A percentile compares a stretch with the other conserved stretches of the same genome.
These are phyloP conservation scores for Diceros bicornis DNA, from an alignment of 2,797 vertebrate species.

Conservation along the genomic window DNA sequence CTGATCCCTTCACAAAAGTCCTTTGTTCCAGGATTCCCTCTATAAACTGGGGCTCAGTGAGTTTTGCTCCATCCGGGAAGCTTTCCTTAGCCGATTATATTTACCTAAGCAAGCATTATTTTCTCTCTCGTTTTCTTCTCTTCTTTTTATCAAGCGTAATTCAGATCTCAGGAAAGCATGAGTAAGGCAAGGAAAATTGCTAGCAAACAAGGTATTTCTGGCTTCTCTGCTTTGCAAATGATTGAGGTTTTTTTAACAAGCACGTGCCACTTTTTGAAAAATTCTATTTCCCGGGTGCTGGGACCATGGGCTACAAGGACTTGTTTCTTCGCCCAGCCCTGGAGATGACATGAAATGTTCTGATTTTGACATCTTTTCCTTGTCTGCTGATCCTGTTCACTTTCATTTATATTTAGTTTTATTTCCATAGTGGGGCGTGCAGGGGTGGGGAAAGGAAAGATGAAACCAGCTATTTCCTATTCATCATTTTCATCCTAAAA, in stretches of 20 bases:
- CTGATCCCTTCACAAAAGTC: constrained; percentile 82
- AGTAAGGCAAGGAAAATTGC: constrained; percentile 24
- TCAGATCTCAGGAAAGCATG: constrained; percentile 18
- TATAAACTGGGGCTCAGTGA: background rate
- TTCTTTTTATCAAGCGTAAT: constrained; percentile 13
- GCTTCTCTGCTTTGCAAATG: background rate
- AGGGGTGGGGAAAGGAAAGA: background rate
- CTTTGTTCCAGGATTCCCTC: constrained; percentile 81
- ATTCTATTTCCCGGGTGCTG: background rate
- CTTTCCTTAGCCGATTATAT: background rate
- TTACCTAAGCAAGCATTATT: constrained; percentile 60
- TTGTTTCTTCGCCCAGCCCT: background rate
- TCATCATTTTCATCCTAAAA: background rate
- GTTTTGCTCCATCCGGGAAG: background rate
- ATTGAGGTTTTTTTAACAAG: background rate
- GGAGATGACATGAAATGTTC: background rate
- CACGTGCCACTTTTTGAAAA: background rate
- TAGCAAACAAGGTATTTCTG: background rate
- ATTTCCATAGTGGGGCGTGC: background rate
- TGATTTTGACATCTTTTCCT: background rate
- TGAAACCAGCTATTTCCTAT: background rate
- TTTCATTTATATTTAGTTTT: background rate
- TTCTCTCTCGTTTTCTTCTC: constrained; percentile 39
- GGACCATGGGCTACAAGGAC: fast-evolving
- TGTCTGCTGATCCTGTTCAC: background rate